Evolutionary conservation across 2,113 vertebrate genomes (phyloP), one percentile per base, ranked within the genome.

Genomic region (Struthidea cinerea): DNA sequence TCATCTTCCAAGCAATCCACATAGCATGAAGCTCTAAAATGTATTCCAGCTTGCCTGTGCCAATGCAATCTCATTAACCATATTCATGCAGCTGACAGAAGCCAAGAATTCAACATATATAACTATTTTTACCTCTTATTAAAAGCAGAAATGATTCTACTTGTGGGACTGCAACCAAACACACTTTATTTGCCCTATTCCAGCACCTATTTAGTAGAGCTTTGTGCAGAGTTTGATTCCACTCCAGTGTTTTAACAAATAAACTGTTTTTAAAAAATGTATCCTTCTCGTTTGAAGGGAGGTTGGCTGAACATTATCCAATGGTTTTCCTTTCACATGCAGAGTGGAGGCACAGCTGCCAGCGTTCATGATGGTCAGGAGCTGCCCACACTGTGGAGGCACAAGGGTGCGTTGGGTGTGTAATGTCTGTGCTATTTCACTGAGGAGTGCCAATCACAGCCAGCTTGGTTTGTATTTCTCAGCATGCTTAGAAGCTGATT

Each of bases 341-440:
- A 21, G 44, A 71, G 22, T 22, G 5, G 1, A 55, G 55, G 30
- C 33, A 49, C 37, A 73, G 49, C 52, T 56, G 64, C n/a, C 4
- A 0, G 30, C 19, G 22, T 33, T 77, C 8, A 1, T 11, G 10
- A 55, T 32, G 56, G n/a, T 41, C 35, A 28, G 67, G 67, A 92
- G 59, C 61, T 60, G 33, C 83, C 61, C 6, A 1, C 4, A 1
- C 33, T 26, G 3, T 0, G 12, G 23, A 55, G 55, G 27, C 28
- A 27, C 23, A 6, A 0, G 7, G 4, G 0, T 15, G 35, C n/a
- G 1, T 11, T 44, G 41, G 49, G 41, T 64, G 18, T 0, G 0
- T 41, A 30, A 35, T 1, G 17, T 44, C 46, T 39, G 69, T 24
- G 60, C 7, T 5, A 2, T 87, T 64, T 57, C 73, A 33, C 3